Evolutionary conservation across 2,113 vertebrate species (phyloP).

Genomic region (Collichthys lucidus): DNA sequence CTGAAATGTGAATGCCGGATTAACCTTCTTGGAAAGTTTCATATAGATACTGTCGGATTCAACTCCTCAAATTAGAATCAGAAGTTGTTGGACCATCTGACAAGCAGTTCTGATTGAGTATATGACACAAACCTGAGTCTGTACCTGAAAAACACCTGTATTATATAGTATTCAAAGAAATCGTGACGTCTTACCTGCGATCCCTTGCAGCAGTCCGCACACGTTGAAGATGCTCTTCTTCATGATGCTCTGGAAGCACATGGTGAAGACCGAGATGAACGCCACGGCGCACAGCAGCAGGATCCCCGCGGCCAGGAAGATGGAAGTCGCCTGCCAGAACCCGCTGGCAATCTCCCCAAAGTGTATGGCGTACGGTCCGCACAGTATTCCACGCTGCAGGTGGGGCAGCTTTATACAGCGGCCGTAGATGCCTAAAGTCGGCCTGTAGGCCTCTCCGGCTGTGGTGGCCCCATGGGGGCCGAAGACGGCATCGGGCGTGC

Average conservation of each 20-base stretch:
- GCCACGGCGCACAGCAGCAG: slow-evolving; percentile 94
- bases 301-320: slow-evolving; percentile 94
- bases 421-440: slow-evolving; percentile 93
- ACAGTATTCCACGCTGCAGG: slow-evolving; percentile 87
- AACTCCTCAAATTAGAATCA: neutral
- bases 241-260: slow-evolving; percentile 98
- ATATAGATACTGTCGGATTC: neutral
- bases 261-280: slow-evolving; percentile 95
- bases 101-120: neutral
- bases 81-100: neutral
- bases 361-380: slow-evolving; percentile 93
- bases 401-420: slow-evolving; percentile 91
- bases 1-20: neutral
- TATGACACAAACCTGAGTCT: too few relatives aligned
- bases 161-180: too few relatives aligned
- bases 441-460: slow-evolving; percentile 84
- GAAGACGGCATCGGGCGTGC: slow-evolving; percentile 76
- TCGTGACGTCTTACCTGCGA: slow-evolving; percentile 89
- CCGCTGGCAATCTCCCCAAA: slow-evolving; percentile 98
- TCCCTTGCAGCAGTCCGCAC: slow-evolving; percentile 96
- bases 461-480: slow-evolving; percentile 71
- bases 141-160: too few relatives aligned
- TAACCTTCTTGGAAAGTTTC: neutral
- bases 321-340: slow-evolving; percentile 97
- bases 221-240: slow-evolving; percentile 99